phyloP scores from a whole-genome alignment of 2,113 vertebrate genomes.

The Rhinopomastus cyanomelas region DNA sequence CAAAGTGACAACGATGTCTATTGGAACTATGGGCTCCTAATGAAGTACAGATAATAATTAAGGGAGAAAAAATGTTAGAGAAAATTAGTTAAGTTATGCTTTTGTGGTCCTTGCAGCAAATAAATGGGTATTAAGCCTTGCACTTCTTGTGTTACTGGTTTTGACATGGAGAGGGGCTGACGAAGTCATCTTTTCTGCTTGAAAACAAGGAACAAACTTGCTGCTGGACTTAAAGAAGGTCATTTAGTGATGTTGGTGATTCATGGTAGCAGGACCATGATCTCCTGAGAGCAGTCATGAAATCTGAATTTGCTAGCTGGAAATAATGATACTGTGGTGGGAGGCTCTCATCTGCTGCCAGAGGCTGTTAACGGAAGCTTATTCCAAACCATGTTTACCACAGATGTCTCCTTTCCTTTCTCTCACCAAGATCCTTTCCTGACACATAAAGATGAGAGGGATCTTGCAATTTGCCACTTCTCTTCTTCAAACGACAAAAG shows the following conservation, averaged over 20 bases:
- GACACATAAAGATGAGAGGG: constrained; percentile 2
- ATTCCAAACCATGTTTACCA: constrained; percentile 56
- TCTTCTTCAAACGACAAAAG: constrained; percentile 21
- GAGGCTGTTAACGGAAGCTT: neutral
- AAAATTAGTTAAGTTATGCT: neutral
- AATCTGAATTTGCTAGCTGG: constrained; percentile 51
- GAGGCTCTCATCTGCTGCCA: constrained; percentile 58
- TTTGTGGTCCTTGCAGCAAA: neutral
- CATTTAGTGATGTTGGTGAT: constrained; percentile 17
- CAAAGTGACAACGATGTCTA: neutral
- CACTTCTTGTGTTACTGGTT: neutral
- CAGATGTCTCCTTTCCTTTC: constrained; percentile 52
- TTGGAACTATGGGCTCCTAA: neutral
- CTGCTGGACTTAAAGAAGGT: constrained; percentile 20
- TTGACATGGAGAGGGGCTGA: neutral
- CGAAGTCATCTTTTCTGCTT: constrained; percentile 34
- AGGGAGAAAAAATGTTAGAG: neutral
- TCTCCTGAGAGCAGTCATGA: constrained; percentile 23
- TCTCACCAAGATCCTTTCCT: constrained; percentile 21
- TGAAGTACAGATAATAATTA: neutral
- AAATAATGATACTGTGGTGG: constrained; percentile 60
- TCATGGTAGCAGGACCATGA: constrained; percentile 23
- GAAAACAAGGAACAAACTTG: constrained; percentile 14
- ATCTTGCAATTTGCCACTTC: constrained; percentile 18
- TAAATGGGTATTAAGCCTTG: neutral